Base-by-base conservation (phyloP, 2,888 invertebrate species). In the Acholoe squamosa region DNA sequence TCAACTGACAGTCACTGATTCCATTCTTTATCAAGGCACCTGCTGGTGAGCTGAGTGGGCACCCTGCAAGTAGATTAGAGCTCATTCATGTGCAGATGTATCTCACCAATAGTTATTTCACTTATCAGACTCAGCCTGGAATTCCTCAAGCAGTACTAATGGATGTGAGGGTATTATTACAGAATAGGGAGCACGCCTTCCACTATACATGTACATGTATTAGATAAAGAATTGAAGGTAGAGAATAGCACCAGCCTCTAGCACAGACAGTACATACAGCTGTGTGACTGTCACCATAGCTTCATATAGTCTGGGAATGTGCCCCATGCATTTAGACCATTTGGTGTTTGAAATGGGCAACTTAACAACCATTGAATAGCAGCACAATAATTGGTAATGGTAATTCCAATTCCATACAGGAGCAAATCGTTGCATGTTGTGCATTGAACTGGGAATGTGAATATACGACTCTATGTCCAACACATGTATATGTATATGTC, bases 1-100 rank as follows among this genome's bases (percentile, higher is more conserved):
- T 89, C 16, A 94, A 92, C 92, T 94, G 94, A 91, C 94, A 94
- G 92, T 94, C 93, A 33, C 90, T 90, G 52, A 94, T 7, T 19
- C 22, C 61, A 1, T n/a, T 19, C n/a, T 61, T 19, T 19, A 61
- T 61, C 19, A 61, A 19, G 61, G 61, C 19, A 1, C 1, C 22
- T 19, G 19, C 19, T 14, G 61, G 3, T 14, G 61, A n/a, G n/a
- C n/a, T n/a, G n/a, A n/a, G n/a, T n/a, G n/a, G n/a, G n/a, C 54
- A 61, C 61, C 5, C 61, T 14, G 7, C 14, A 61, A 61, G 19
- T 19, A 14, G 12, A 61, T 14, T 12, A 14, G 1, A 14, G 22
- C 61, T 61, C 5, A 7, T 1, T 61, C 19, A 3, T 3, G 1
- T 12, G 3, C 14, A 3, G 3, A 7, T 61, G 19, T 61, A 61